Evolutionary conservation across 2,113 vertebrate genomes (phyloP).

Genomic region (Forbesichthys agassizii): DNA sequence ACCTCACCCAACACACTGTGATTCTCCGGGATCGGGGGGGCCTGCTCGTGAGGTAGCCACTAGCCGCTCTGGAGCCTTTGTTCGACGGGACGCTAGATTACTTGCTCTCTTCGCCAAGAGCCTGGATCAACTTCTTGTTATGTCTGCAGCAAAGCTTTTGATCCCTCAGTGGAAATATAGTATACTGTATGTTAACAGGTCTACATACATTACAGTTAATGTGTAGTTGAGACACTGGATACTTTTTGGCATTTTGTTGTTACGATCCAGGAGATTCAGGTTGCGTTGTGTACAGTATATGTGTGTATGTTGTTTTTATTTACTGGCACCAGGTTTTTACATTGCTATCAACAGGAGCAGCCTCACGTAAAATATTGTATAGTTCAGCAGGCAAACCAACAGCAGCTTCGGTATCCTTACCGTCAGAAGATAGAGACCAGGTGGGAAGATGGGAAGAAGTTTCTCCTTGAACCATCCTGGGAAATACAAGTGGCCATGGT

Average conservation of each 20-base stretch:
- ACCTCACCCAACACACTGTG: neutral
- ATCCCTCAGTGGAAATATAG: slow-evolving; percentile 44
- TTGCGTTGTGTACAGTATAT: slow-evolving; percentile 1
- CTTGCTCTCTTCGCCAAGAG: slow-evolving; percentile 39
- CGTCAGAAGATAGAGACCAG: neutral
- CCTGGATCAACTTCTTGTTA: slow-evolving; percentile 42
- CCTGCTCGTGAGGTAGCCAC: slow-evolving; percentile 17
- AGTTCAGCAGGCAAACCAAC: slow-evolving; percentile 12
- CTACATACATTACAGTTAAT: slow-evolving; percentile 26
- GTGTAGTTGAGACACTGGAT: slow-evolving; percentile 29
- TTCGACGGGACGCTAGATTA: slow-evolving; percentile 34
- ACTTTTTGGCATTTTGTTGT: slow-evolving; percentile 38
- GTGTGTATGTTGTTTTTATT: slow-evolving; percentile 39
- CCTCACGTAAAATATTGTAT: slow-evolving; percentile 17
- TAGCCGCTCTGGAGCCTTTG: slow-evolving; percentile 21
- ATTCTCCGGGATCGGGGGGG: slow-evolving; percentile 10
- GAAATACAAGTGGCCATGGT: neutral
- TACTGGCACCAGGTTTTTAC: slow-evolving; percentile 14
- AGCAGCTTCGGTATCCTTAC: neutral
- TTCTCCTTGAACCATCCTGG: neutral
- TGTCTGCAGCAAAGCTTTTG: slow-evolving; percentile 55
- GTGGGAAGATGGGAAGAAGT: neutral
- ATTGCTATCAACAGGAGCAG: slow-evolving; percentile 29
- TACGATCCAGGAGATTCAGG: slow-evolving; percentile 38
- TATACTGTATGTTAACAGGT: slow-evolving; percentile 32